Conservation (phyloP, 1,140 invertebrate species). For the Cryptotermes secundus region DNA sequence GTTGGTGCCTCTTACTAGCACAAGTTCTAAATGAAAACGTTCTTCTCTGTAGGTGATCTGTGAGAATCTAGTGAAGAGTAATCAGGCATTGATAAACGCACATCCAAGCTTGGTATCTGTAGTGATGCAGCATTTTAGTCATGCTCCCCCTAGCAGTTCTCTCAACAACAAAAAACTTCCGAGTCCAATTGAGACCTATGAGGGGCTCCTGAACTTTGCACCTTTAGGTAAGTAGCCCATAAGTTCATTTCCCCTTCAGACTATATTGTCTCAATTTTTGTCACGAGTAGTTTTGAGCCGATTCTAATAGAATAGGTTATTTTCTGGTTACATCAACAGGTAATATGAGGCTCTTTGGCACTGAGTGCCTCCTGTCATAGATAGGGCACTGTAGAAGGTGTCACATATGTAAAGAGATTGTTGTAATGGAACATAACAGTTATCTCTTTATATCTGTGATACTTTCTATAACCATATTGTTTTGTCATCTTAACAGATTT, state of each 20-base stretch:
- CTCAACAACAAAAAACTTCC: conserved; percentile 58
- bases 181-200: conserved; percentile 51
- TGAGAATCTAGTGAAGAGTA: conserved; percentile 35
- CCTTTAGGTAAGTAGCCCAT: conserved; percentile 64
- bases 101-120: conserved; percentile 52
- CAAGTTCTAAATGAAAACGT: conserved; percentile 25
- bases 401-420: no score
- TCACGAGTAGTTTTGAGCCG: no score
- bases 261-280: no score
- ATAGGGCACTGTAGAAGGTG: no score
- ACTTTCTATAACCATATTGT: no score
- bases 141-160: conserved; percentile 43
- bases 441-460: no score
- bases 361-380: no score
- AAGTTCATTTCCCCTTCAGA: conserved; percentile 35
- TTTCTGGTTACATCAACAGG: no score
- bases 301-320: no score
- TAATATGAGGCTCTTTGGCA: no score
- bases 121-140: conserved; percentile 54
- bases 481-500: no score
- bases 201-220: conserved; percentile 83
- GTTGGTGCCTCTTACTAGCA: background rate
- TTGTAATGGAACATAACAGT: no score
- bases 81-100: conserved; percentile 50
- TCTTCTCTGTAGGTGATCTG: conserved; percentile 26